Conservation (phyloP, 1,140 invertebrate genomes). For the Drosophila eugracilis region DNA sequence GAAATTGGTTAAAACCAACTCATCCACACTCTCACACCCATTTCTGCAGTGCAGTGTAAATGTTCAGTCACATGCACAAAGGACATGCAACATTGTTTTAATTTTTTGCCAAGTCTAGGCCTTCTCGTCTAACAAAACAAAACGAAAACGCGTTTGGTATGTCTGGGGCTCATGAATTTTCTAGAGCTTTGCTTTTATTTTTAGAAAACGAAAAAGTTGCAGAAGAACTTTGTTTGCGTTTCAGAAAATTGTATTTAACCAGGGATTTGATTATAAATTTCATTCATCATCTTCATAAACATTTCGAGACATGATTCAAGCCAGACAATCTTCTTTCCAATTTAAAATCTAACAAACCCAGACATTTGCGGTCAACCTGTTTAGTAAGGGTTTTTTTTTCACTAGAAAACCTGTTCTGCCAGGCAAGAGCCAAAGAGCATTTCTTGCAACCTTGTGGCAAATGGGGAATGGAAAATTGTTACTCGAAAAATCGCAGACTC, state of each 20-base stretch:
- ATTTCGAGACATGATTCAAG: too few species aligned
- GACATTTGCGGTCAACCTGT: slow-evolving; percentile 9
- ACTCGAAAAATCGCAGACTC: slow-evolving; percentile 29
- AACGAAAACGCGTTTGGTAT: slow-evolving; percentile 2
- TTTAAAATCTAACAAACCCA: neutral
- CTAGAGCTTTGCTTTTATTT: neutral
- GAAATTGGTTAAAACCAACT: neutral
- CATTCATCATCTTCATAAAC: too few species aligned
- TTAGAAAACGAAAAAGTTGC: neutral
- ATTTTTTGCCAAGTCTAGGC: slow-evolving; percentile 31
- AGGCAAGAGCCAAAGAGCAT: neutral
- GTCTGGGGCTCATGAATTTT: neutral
- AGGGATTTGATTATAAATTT: too few species aligned
- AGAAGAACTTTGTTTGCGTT: too few species aligned
- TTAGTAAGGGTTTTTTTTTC: neutral
- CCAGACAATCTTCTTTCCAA: neutral
- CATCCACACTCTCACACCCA: neutral
- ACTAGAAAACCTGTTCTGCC: neutral
- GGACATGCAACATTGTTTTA: slow-evolving; percentile 52
- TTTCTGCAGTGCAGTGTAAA: neutral
- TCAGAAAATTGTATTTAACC: too few species aligned
- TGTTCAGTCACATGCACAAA: slow-evolving; percentile 4
- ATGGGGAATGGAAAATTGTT: slow-evolving; percentile 12
- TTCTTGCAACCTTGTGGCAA: slow-evolving; percentile 2
- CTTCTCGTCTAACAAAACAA: slow-evolving; percentile 11